A percentile compares a stretch with the other conserved stretches of the same genome.
Conservation (phyloP, 2,797 vertebrate genomes). For the Euthynnus affinis region DNA sequence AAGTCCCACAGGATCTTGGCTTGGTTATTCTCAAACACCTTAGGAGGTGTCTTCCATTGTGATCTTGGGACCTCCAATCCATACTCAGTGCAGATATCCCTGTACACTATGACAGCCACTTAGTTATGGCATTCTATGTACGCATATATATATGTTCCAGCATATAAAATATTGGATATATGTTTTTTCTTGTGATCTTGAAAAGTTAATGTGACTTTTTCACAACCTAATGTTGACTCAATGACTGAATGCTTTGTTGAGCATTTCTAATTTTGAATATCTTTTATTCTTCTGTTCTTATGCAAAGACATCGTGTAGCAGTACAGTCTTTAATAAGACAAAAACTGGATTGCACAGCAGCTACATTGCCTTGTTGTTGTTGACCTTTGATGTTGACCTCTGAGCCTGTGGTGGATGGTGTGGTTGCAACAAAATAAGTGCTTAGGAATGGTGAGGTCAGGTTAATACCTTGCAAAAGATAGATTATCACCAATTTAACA, state of each 20-base stretch:
- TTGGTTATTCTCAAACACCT: too few relatives aligned
- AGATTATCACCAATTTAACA: background rate
- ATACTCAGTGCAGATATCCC: too few relatives aligned
- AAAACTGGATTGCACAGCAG: constrained; percentile 10
- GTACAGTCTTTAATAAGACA: background rate
- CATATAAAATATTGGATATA: too few relatives aligned
- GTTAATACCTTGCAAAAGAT: background rate
- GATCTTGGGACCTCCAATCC: too few relatives aligned
- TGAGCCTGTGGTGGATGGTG: background rate
- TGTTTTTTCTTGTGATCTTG: too few relatives aligned
- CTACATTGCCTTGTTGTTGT: background rate
- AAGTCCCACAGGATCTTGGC: too few relatives aligned
- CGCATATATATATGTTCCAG: too few relatives aligned
- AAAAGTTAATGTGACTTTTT: background rate
- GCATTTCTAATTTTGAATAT: background rate
- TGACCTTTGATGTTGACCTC: background rate
- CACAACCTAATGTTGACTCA: background rate
- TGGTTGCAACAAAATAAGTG: background rate
- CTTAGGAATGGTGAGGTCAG: background rate
- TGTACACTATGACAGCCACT: too few relatives aligned
- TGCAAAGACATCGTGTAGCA: background rate
- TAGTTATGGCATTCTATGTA: too few relatives aligned
- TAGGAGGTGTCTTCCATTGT: too few relatives aligned
- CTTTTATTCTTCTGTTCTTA: background rate
- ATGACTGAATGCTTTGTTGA: background rate